Evolutionary conservation across 2,888 invertebrate species (phyloP), one percentile per base, ranked within the genome.

Genomic region (Sarcophaga caerulescens): DNA sequence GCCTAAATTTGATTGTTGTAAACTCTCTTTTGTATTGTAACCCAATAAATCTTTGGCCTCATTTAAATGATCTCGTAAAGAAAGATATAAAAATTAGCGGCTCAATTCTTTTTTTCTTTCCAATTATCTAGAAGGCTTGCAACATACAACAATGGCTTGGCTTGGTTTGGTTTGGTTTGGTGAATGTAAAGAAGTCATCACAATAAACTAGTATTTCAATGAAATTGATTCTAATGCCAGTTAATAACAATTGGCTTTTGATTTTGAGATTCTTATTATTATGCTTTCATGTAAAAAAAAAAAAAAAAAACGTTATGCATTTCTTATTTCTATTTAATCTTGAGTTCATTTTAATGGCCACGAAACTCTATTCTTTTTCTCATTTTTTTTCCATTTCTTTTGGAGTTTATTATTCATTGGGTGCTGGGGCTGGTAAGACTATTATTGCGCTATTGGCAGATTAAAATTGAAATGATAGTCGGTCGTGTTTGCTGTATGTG

Each of bases 201-300:
- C 21, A 59, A 74, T 62, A 81, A 81, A 81, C 78, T 45, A 70
- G 81, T 75, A 78, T 75, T 82, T 75, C 78, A 70, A 79, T 66
- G 75, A 75, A 85, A 85, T 82, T 82, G 75, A 85, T 85, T 85
- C 78, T 82, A 79, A 66, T 74, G 85, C 85, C 82, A 82, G 78
- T n/a, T n/a, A n/a, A 0, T 10, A 68, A 66, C 82, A 85, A 79
- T 85, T 82, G 81, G 65, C 77, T 69, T 81, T 78, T 81, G 63
- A 35, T 66, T 23, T 45, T 52, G 21, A 62, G 14, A 5, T 19
- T 44, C 3, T 6, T 73, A 35, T 52, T 52, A 47, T 47, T 47
- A 12, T 47, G 47, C 14, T 47, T 47, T 47, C 14, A 14, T 47
- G 11, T 14, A 47, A 47, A 47, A 47, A 11, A 35, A 35, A 35